Base-by-base conservation (phyloP, 2,797 vertebrate genomes). In the Betta splendens region DNA sequence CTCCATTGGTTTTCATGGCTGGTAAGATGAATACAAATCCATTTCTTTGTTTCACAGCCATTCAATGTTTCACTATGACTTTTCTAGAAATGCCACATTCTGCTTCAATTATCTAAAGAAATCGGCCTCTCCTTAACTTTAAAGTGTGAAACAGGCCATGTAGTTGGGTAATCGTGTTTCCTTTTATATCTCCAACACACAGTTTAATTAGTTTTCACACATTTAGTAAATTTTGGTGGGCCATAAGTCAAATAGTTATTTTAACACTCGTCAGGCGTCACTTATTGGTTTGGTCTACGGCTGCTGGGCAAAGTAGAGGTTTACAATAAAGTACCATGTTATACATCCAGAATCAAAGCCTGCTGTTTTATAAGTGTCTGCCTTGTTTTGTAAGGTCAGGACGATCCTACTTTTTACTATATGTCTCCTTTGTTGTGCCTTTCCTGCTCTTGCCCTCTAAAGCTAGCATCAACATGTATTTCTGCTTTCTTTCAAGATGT, bases 401-500 rank as follows among this genome's bases (percentile, higher is more conserved):
- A 57, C 26, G 5, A 62, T 25, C 16, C 21, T 9, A 23, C 53
- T 54, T 62, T n/a, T 55, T 13, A 64, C 40, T 22, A 15, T 40
- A 15, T 44, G 31, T 42, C 51, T 31, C 35, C 22, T 43, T n/a
- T 36, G n/a, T 45, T 60, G 42, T 17, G 9, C 23, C 29, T 37
- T 49, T 33, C 56, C 17, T 29, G n/a, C 16, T 63, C 25, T 48
- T 43, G 9, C 29, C 39, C 18, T 65, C 51, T 58, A 53, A 70
- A 57, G 59, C 47, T 26, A 63, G 54, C 69, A 72, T 69, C 75
- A 67, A 75, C 72, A 64, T 62, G n/a, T n/a, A 60, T 72, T 69
- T 75, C 33, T 68, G 42, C 51, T 60, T 64, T 71, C 69, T 81
- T 79, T 81, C 57, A 81, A 72, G 69, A 64, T 22, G 69, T 25